These are phyloP conservation scores for Ceratina japonica DNA, from an alignment of 1,140 invertebrate genomes.

Conservation along the genomic window DNA sequence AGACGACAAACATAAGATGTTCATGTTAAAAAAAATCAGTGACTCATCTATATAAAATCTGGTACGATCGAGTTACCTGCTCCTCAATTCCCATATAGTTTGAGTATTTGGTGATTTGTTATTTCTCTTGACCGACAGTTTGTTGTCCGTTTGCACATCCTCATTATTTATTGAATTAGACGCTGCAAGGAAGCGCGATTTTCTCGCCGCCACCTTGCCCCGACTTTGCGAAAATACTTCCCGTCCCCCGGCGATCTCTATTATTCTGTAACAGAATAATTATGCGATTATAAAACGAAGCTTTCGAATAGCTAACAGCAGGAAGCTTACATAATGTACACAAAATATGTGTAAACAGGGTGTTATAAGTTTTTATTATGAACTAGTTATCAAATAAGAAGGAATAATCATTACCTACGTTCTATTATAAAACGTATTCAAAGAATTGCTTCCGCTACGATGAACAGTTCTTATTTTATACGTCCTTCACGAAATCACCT, in stretches of 20 bases:
- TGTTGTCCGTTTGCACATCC: slow-evolving; percentile 78
- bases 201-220: slow-evolving; percentile 86
- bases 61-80: slow-evolving; percentile 75
- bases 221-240: slow-evolving; percentile 92
- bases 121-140: slow-evolving; percentile 78
- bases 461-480: background rate
- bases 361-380: too few species aligned
- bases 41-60: slow-evolving; percentile 27
- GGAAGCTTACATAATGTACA: background rate
- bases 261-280: slow-evolving; percentile 83
- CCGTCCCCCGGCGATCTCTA: slow-evolving; percentile 92
- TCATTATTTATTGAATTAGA: slow-evolving; percentile 80
- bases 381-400: too few species aligned
- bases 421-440: background rate
- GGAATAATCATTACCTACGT: slow-evolving; percentile 2
- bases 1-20: background rate
- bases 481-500: background rate
- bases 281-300: too few species aligned
- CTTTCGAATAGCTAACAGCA: too few species aligned
- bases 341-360: too few species aligned
- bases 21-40: background rate
- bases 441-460: background rate
- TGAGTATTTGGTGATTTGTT: slow-evolving; percentile 82
- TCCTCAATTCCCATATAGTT: slow-evolving; percentile 83
- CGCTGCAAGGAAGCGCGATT: slow-evolving; percentile 83